Evolutionary conservation across 92 coral and sea anemone species (phyloP), one percentile per base, ranked within the genome.

Genomic region (Parazoanthus swiftii): DNA sequence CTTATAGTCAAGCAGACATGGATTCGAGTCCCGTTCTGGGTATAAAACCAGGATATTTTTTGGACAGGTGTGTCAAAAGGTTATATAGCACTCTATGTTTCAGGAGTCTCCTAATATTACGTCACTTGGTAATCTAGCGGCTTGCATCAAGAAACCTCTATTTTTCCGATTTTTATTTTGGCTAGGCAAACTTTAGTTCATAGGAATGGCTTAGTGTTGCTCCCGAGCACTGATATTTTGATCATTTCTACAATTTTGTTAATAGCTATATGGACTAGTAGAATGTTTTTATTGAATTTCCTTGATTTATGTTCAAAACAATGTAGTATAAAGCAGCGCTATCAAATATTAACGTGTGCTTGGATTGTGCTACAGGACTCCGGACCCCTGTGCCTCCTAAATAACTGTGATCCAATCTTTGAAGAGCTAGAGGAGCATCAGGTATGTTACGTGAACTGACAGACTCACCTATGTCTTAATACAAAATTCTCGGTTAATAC

Each of bases 391-490:
- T 95, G 95, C 88, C 94, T 97, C 35, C 91, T 97, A 72, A 85
- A 92, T 82, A 95, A 90, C 77, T 97, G 99, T 83, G 98, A 97
- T 63, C 99, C 99, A 37, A 95, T 97, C 88, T 97, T 97, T 88
- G 99, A 97, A 85, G 99, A 97, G 48, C 98, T 97, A 6, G 99
- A 97, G 85, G 96, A 95, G 50, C 99, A 97, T 76, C 99, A 97
- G 96, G 99, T 97, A 85, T 16, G 84, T 9, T 7, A 7, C 25
- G 26, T 18, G 70, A 4, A 63, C 25, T 21, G 25, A 63, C 1
- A 63, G 25, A 63, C 7, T 20, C 8, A 7, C 59, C 43, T n/a
- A n/a, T 80, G 29, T 11, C 3, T 16, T 23, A 18, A 9, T 9
- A 23, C 15, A 20, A 25, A 23, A 36, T 42, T 44, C 5, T 44